These are phyloP conservation scores for Parasteatoda tepidariorum DNA, from an alignment of 1,140 invertebrate species.

Conservation along the genomic window DNA sequence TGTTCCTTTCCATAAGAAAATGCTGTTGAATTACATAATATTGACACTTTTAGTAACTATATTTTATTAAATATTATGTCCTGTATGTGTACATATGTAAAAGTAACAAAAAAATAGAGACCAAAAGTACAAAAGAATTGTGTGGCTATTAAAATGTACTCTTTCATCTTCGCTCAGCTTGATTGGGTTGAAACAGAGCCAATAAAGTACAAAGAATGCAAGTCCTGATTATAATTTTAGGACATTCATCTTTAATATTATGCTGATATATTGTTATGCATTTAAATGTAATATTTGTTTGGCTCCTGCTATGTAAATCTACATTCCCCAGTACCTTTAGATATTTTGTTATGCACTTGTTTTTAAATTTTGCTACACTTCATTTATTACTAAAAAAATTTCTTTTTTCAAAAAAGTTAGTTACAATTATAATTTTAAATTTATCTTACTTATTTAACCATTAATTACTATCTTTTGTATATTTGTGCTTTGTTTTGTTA, in stretches of 20 bases:
- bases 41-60: too few relatives aligned
- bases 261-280: background rate
- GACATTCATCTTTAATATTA: background rate
- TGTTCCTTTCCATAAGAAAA: too few relatives aligned
- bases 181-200: conserved; percentile 42
- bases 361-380: background rate
- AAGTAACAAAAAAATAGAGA: conserved; percentile 4
- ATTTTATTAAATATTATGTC: too few relatives aligned
- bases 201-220: conserved; percentile 34
- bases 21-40: too few relatives aligned
- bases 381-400: background rate
- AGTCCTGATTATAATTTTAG: conserved; percentile 8
- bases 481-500: too few relatives aligned
- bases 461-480: too few relatives aligned
- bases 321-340: background rate
- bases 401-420: too few relatives aligned
- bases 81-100: too few relatives aligned
- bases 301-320: background rate
- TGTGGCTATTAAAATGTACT: background rate
- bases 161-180: conserved; percentile 16
- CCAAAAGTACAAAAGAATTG: conserved; percentile 30
- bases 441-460: too few relatives aligned
- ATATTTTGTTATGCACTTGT: background rate
- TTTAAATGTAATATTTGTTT: background rate
- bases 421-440: too few relatives aligned